Evolutionary conservation across 2,797 vertebrate species (phyloP).

Genomic region (Cyprinodon diabolis): DNA sequence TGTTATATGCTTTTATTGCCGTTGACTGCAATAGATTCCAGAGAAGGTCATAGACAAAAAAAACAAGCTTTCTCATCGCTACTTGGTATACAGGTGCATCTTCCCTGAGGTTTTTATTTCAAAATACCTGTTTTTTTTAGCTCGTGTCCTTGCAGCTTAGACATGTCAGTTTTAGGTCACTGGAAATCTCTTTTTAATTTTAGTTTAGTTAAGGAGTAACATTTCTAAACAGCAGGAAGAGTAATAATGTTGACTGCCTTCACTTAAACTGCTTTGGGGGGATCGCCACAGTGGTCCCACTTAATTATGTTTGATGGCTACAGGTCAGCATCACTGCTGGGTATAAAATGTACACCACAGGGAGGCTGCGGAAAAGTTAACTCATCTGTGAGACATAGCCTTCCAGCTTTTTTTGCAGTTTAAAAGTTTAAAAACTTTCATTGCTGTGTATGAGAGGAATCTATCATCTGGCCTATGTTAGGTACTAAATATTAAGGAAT

Average conservation of each 20-base stretch:
- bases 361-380: neutral
- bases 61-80: neutral
- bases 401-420: neutral
- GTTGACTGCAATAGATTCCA: neutral
- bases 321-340: slow-evolving; percentile 3
- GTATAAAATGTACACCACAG: neutral
- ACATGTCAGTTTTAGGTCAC: neutral
- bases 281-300: neutral
- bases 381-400: neutral
- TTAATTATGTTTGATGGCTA: neutral
- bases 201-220: neutral
- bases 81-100: neutral
- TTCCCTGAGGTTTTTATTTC: neutral
- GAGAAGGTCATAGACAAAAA: neutral
- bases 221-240: neutral
- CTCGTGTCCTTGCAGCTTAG: neutral
- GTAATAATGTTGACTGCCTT: neutral
- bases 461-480: neutral
- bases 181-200: neutral
- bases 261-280: neutral
- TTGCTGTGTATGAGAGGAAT: neutral
- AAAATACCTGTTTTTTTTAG: neutral
- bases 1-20: neutral
- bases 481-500: neutral
- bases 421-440: neutral